Percentiles rank a stretch among this genome's conserved stretches.
These are phyloP conservation scores for Actenoides hombroni DNA, from an alignment of 2,113 vertebrate species.

Conservation along the genomic window DNA sequence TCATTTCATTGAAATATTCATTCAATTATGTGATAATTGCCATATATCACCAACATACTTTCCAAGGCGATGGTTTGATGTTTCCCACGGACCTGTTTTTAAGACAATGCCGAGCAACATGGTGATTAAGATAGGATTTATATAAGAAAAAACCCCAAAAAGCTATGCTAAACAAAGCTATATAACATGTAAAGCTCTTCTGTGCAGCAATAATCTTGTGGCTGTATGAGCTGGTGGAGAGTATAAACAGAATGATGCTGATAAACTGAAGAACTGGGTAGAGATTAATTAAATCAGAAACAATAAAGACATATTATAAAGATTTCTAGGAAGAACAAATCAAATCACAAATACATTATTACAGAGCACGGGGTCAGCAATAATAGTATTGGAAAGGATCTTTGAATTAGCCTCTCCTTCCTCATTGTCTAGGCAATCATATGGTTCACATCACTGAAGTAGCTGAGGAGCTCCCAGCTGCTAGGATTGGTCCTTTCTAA, in stretches of 20 bases:
- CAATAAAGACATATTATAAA: background rate
- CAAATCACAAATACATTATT: background rate
- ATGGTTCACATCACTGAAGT: background rate
- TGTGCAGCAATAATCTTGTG: background rate
- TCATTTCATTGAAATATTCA: too few relatives aligned
- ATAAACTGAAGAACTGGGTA: background rate
- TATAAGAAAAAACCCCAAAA: background rate
- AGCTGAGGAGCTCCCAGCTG: background rate
- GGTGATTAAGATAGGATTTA: background rate
- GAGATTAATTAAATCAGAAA: slow-evolving; percentile 8
- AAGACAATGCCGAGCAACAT: background rate
- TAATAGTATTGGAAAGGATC: background rate
- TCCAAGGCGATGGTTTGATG: background rate
- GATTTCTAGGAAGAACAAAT: slow-evolving; percentile 22
- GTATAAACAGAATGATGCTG: background rate
- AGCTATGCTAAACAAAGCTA: background rate
- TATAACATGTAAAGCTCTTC: background rate
- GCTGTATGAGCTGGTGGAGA: background rate
- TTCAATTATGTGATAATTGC: too few relatives aligned
- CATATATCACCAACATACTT: background rate
- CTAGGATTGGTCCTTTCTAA: background rate
- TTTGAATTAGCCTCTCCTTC: background rate
- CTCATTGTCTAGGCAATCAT: background rate
- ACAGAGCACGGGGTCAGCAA: background rate
- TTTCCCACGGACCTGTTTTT: background rate